These are phyloP conservation scores for Capreolus pygargus DNA, from an alignment of 2,113 vertebrate genomes.

Conservation along the genomic window DNA sequence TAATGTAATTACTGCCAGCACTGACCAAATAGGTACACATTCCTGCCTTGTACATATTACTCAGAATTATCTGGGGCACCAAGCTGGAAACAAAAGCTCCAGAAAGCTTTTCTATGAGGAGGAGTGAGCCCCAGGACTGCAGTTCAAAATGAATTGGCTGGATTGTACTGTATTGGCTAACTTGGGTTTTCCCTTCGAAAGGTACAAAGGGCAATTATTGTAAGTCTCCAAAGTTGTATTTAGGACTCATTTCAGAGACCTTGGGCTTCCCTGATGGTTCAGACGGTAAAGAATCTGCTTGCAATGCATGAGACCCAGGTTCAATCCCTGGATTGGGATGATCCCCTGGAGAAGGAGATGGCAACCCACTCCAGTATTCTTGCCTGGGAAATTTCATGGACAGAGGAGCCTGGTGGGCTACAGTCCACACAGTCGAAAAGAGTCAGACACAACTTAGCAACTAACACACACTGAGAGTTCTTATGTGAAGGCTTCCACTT, in stretches of 20 bases:
- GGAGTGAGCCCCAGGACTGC: neutral
- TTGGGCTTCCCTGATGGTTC: neutral
- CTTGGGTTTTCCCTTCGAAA: neutral
- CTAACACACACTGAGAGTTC: neutral
- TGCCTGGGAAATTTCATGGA: neutral
- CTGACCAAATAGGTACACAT: no score
- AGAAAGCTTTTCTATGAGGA: neutral
- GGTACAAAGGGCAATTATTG: neutral
- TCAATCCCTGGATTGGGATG: neutral
- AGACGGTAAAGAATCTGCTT: neutral
- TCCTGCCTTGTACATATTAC: neutral
- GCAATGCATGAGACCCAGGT: neutral
- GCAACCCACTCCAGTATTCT: neutral
- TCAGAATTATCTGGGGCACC: neutral
- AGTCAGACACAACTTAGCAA: neutral
- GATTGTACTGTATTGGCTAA: neutral
- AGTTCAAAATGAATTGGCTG: neutral
- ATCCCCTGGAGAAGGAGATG: neutral
- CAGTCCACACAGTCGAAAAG: neutral
- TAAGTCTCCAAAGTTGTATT: neutral
- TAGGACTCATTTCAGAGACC: neutral
- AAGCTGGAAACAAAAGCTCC: neutral
- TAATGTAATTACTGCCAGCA: neutral
- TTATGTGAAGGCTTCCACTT: neutral
- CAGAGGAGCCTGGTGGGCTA: neutral